Conservation (phyloP, 2,888 invertebrate genomes). For the Ophion ellenae region DNA sequence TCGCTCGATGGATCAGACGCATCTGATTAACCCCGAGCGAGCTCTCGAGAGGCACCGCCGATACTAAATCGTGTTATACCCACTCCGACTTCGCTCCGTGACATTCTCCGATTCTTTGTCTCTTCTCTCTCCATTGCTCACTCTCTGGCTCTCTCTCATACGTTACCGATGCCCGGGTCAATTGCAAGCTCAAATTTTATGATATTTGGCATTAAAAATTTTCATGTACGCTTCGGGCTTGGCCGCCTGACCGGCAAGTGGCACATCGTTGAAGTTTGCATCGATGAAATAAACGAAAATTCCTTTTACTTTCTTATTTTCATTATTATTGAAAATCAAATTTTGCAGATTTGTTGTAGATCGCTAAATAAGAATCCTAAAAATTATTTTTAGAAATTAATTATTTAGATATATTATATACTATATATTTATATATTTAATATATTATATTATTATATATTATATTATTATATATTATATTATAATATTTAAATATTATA, state of each 20-base stretch:
- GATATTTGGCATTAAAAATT: not conserved
- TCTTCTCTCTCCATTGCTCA: conserved; percentile 1
- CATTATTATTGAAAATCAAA: no score
- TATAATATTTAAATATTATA: no score
- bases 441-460: no score
- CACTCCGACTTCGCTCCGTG: conserved; percentile 31
- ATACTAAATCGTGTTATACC: conserved; percentile 44
- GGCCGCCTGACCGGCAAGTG: not conserved
- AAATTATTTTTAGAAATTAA: no score
- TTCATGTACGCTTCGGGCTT: not conserved
- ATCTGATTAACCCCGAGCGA: conserved; percentile 67
- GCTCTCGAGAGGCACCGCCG: conserved; percentile 46
- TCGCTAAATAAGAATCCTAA: no score
- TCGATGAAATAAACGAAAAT: no score
- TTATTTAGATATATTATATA: no score
- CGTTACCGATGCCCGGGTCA: not conserved
- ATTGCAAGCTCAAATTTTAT: not conserved
- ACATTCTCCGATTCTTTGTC: conserved; percentile 12
- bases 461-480: no score
- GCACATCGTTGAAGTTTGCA: not conserved
- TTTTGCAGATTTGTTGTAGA: no score
- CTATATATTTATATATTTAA: no score
- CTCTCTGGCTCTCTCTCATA: not conserved
- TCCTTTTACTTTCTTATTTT: no score
- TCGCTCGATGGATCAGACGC: conserved; percentile 61